These are phyloP conservation scores for Harpegnathos saltator DNA, from an alignment of 1,140 invertebrate species.

Conservation along the genomic window DNA sequence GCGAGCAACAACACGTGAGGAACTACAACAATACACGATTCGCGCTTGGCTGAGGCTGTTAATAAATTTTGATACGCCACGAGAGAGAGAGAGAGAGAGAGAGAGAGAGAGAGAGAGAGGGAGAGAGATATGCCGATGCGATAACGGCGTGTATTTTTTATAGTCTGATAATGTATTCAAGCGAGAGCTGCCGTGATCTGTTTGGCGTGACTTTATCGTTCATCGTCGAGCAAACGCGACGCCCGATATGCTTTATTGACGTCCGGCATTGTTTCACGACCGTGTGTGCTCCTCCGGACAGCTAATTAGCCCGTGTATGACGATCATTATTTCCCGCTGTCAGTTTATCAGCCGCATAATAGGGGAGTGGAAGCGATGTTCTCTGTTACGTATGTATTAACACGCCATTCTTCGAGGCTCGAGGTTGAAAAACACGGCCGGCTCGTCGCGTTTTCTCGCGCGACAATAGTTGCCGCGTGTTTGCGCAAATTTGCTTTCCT, in stretches of 20 bases:
- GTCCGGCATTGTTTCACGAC: constrained; percentile 33
- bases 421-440: constrained; percentile 19
- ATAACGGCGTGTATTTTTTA: neutral
- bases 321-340: constrained; percentile 35
- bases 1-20: no score
- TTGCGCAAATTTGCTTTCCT: no score
- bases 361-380: constrained; percentile 27
- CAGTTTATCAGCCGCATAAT: constrained; percentile 42
- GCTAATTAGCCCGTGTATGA: constrained; percentile 40
- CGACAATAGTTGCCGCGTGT: no score
- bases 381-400: constrained; percentile 21
- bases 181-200: constrained; percentile 9
- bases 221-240: constrained; percentile 41
- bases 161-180: constrained; percentile 8
- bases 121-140: no score
- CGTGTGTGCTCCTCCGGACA: neutral
- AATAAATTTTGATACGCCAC: no score
- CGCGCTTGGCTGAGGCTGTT: no score
- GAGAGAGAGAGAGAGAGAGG: no score
- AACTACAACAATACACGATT: no score
- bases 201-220: constrained; percentile 19
- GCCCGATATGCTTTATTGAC: constrained; percentile 34
- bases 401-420: constrained; percentile 12
- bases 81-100: no score
- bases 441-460: no score